Base-by-base conservation (phyloP, 2,888 invertebrate genomes). In the Tenthredo scrophulariae region DNA sequence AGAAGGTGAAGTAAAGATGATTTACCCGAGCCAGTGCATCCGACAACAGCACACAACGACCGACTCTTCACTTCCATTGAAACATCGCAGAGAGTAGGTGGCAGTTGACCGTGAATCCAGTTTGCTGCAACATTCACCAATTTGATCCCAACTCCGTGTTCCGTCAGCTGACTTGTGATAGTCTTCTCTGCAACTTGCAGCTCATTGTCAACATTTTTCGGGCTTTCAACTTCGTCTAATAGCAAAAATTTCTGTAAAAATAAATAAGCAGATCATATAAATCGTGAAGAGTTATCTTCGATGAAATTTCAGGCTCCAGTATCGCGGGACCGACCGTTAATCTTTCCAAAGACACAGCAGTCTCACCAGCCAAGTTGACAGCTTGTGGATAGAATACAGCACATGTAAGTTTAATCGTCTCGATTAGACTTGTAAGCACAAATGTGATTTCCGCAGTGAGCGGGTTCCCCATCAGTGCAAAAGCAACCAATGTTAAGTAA, bases 11-110 rank as follows among this genome's bases (percentile, higher is more conserved):
- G 37, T 37, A 80, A 6, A 40, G 80, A 80, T 0, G 93, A 93
- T 89, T 97, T 97, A 77, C 97, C 97, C 1, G 95, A 93, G 18
- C 96, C 97, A 0, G 96, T 96, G 2, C 95, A 94, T 15, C 97
- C 97, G 40, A 96, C 95, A 1, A 97, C 91, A 0, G 95, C 95
- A 43, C 94, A 93, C 29, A 95, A 88, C 84, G 94, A 87, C 0
- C 94, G 94, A 0, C 93, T 88, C 3, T 89, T 87, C 3, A 95
- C 90, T 13, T 91, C 90, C 74, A 95, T 86, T 43, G 92, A 94
- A 4, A 95, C 90, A 85, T 95, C 92, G 67, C 92, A 92, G 46
- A 95, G 89, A 0, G 94, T 94, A 10, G 93, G 93, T 0, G 93
- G 93, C 26, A 92, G 84, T 46, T 90, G 89, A 0, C 88, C 87